Percentiles rank a stretch among this genome's conserved stretches.
Evolutionary conservation across 1,140 invertebrate species (phyloP).

Genomic region (Laupala kohalensis): DNA sequence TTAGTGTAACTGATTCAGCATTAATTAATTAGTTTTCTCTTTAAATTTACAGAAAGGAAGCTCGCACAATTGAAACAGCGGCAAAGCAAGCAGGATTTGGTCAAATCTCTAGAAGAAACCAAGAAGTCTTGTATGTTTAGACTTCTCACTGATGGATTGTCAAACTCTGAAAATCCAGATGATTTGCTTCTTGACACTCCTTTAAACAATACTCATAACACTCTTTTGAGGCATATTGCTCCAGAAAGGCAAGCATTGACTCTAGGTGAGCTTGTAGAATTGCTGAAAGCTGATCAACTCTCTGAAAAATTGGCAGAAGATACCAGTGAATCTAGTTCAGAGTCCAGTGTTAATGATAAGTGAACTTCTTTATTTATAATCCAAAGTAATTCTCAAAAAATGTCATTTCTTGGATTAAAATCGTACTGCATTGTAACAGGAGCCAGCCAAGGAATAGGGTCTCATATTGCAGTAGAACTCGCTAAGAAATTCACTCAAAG

Average conservation of each 20-base stretch:
- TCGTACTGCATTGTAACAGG: conserved; percentile 60
- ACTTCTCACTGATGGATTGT: conserved; percentile 26
- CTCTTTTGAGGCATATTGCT: conserved; percentile 30
- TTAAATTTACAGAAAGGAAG: conserved; percentile 9
- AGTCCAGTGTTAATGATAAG: background rate
- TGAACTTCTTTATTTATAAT: no score
- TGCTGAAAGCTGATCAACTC: conserved; percentile 37
- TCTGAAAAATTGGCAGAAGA: conserved; percentile 19
- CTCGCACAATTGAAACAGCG: conserved; percentile 4
- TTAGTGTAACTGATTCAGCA: background rate
- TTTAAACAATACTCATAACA: conserved; percentile 26
- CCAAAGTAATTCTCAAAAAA: no score
- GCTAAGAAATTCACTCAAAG: conserved; percentile 40
- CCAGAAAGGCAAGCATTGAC: conserved; percentile 31
- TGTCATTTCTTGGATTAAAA: conserved; percentile 27
- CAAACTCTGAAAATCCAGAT: conserved; percentile 12
- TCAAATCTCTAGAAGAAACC: conserved; percentile 28
- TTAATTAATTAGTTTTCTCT: conserved; percentile 2
- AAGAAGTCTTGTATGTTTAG: conserved; percentile 32
- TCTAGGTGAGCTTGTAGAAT: conserved; percentile 35
- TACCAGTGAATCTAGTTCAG: conserved; percentile 12
- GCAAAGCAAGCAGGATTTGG: conserved; percentile 26
- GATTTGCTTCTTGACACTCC: conserved; percentile 26
- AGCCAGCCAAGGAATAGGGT: conserved; percentile 78
- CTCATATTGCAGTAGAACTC: conserved; percentile 56